These are phyloP conservation scores for Astur gentilis DNA, from an alignment of 2,113 vertebrate species.

Conservation along the genomic window DNA sequence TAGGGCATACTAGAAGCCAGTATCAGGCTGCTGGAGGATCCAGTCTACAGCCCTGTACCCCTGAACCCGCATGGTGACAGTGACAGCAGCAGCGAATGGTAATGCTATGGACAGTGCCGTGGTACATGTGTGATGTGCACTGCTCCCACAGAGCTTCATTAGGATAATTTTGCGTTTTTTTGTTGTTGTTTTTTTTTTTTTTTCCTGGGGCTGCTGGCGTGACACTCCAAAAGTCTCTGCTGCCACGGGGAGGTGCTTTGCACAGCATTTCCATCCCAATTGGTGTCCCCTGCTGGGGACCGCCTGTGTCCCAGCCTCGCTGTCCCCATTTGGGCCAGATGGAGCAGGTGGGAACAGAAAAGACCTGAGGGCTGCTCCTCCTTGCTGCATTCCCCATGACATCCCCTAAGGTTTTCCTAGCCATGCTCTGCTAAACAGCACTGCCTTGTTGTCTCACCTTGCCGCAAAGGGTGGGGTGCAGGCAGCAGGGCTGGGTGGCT, in stretches of 20 bases:
- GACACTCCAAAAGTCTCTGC: not conserved
- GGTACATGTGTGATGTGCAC: rapidly evolving
- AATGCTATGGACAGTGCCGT: rapidly evolving
- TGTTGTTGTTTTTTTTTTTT: too few species aligned
- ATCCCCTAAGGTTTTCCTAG: not conserved
- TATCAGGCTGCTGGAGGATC: not conserved
- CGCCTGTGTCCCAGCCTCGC: not conserved
- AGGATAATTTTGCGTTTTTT: not conserved
- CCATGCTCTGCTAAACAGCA: rapidly evolving
- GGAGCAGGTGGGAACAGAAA: not conserved
- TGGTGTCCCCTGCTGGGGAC: not conserved
- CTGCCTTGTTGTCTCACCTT: not conserved
- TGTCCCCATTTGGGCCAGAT: not conserved
- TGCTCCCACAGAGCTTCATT: not conserved
- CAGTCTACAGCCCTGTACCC: rapidly evolving
- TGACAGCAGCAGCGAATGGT: not conserved
- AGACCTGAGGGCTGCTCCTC: not conserved
- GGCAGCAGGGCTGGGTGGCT: not conserved
- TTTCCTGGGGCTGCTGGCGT: not conserved
- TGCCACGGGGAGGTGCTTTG: not conserved
- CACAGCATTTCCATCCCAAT: not conserved
- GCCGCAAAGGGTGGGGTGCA: rapidly evolving
- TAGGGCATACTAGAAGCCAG: not conserved
- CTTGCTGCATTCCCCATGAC: rapidly evolving
- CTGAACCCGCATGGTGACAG: rapidly evolving